These are phyloP conservation scores for Drosophila nr. perissopoda DNA, from an alignment of 2,888 invertebrate genomes.

Conservation along the genomic window DNA sequence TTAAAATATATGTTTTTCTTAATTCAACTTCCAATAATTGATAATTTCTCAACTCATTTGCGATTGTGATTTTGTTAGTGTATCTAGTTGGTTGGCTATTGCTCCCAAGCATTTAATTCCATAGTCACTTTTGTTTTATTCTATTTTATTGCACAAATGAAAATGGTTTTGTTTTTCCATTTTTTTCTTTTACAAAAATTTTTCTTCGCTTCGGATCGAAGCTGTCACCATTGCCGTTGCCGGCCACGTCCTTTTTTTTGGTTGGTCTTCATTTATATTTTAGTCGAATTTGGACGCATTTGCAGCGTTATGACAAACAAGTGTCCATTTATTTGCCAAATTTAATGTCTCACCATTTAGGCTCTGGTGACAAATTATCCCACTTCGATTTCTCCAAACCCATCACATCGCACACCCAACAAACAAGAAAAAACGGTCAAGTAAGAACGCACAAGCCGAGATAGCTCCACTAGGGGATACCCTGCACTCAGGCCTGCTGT, in stretches of 20 bases:
- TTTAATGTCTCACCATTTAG: conserved; percentile 79
- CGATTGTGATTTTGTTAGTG: conserved; percentile 14
- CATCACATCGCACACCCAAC: conserved; percentile 42
- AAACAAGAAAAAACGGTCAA: conserved; percentile 5
- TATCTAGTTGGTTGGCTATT: conserved; percentile 16
- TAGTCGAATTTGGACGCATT: conserved; percentile 73
- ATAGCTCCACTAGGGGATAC: not conserved
- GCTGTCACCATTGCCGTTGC: conserved; percentile 35
- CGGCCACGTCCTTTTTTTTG: conserved; percentile 24
- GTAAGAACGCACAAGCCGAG: not conserved
- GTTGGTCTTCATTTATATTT: conserved; percentile 53
- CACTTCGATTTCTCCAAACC: conserved; percentile 73
- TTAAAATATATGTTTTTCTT: not conserved
- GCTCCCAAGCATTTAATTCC: conserved; percentile 1
- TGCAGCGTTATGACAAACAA: conserved; percentile 80
- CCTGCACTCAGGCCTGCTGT: not conserved
- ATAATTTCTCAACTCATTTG: not conserved
- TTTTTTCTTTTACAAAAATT: conserved; percentile 41
- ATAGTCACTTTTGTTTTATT: conserved; percentile 56
- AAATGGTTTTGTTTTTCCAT: conserved; percentile 79
- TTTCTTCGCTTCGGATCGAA: conserved; percentile 37
- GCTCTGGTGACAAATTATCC: conserved; percentile 73
- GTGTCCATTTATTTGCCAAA: conserved; percentile 80
- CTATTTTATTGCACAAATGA: conserved; percentile 76
- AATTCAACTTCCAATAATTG: not conserved